A percentile compares a stretch with the other conserved stretches of the same genome.
phyloP scores from a whole-genome alignment of 2,888 invertebrate genomes.

The Archaeoteleia sp. region DNA sequence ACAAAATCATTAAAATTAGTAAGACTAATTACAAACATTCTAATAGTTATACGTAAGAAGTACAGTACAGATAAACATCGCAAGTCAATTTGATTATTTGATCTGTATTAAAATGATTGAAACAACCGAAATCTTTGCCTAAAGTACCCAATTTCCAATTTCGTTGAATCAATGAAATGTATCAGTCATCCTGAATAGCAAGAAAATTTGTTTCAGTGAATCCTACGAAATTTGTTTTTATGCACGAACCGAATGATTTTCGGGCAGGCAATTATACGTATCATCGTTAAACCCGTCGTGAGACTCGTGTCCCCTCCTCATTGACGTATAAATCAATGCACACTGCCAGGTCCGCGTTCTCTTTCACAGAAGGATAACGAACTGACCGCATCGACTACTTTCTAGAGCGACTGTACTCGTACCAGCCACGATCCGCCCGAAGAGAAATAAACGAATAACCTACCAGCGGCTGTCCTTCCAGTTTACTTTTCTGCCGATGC shows the following conservation, averaged over 20 bases:
- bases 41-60: no score
- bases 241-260: slow-evolving; percentile 18
- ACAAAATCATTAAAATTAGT: no score
- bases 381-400: slow-evolving; percentile 30
- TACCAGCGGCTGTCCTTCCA: slow-evolving; percentile 48
- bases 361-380: slow-evolving; percentile 52
- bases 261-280: slow-evolving; percentile 33
- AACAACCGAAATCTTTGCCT: no score
- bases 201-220: no score
- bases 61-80: no score
- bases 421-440: slow-evolving; percentile 54
- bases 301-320: slow-evolving; percentile 44
- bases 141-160: no score
- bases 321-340: slow-evolving; percentile 51
- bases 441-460: slow-evolving; percentile 53
- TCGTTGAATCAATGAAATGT: no score
- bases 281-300: slow-evolving; percentile 43
- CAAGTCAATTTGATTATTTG: no score
- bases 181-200: no score
- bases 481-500: slow-evolving; percentile 45
- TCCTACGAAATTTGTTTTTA: no score
- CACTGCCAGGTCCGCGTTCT: slow-evolving; percentile 44
- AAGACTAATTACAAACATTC: no score
- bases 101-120: no score
- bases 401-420: slow-evolving; percentile 48